A percentile compares a stretch with the other conserved stretches of the same genome.
phyloP scores from a whole-genome alignment of 2,797 vertebrate genomes.

The Phrynocephalus vlangalii region DNA sequence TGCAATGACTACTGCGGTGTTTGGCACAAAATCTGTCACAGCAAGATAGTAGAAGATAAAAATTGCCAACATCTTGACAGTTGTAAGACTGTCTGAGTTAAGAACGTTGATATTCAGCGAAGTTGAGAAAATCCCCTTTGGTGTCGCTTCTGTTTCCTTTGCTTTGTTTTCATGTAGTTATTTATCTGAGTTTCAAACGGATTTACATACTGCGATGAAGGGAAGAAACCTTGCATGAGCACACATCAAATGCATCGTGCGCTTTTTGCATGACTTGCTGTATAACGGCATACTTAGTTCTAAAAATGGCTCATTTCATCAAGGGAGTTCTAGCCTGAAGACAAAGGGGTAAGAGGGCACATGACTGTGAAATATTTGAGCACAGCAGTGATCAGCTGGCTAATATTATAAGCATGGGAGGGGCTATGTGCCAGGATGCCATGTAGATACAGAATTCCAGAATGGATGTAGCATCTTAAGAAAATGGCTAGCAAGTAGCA shows the following conservation, averaged over 20 bases:
- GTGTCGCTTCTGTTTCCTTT: slow-evolving; percentile 49
- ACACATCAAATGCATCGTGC: slow-evolving; percentile 44
- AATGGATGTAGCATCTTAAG: slow-evolving; percentile 32
- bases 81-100: slow-evolving; percentile 51
- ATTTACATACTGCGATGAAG: slow-evolving; percentile 42
- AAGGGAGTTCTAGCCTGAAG: slow-evolving; percentile 56
- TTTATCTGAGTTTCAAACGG: slow-evolving; percentile 56
- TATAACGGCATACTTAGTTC: slow-evolving; percentile 60
- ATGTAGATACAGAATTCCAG: slow-evolving; percentile 32
- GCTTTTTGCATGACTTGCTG: slow-evolving; percentile 56
- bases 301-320: slow-evolving; percentile 59
- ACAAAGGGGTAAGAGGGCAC: slow-evolving; percentile 41
- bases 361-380: slow-evolving; percentile 66
- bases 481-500: slow-evolving; percentile 30
- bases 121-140: slow-evolving; percentile 58
- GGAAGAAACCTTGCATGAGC: slow-evolving; percentile 26
- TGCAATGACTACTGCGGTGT: background rate
- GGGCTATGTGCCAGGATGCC: slow-evolving; percentile 37
- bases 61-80: slow-evolving; percentile 61
- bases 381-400: slow-evolving; percentile 46
- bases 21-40: background rate
- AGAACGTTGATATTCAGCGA: slow-evolving; percentile 36
- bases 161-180: slow-evolving; percentile 53
- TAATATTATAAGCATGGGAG: slow-evolving; percentile 56
- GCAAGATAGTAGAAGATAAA: slow-evolving; percentile 38